Evolutionary conservation across 2,888 invertebrate genomes (phyloP).

Genomic region (Ectemnius continuus): DNA sequence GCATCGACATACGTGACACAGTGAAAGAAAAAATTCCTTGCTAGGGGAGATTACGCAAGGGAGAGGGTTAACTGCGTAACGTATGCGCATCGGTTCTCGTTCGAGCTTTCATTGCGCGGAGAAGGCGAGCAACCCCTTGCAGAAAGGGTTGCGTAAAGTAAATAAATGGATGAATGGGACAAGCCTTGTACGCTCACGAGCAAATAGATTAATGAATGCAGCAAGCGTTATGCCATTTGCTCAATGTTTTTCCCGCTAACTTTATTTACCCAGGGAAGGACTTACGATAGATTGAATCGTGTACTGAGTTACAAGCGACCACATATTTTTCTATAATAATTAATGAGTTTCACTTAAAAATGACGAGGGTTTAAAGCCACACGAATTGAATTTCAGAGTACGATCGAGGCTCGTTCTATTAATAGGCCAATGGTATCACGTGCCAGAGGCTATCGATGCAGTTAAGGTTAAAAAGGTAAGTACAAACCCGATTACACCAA

Average conservation of each 20-base stretch:
- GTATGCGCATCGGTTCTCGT: constrained; percentile 48
- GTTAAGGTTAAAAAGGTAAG: constrained; percentile 39
- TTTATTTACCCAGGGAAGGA: too few species aligned
- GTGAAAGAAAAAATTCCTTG: constrained; percentile 49
- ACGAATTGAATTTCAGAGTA: too few species aligned
- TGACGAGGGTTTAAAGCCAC: too few species aligned
- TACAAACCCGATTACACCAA: constrained; percentile 26
- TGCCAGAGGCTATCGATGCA: too few species aligned
- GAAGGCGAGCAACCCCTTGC: constrained; percentile 14
- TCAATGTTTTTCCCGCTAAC: background rate
- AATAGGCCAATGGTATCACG: too few species aligned
- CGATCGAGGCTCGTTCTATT: constrained; percentile 8
- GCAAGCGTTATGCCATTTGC: constrained; percentile 19
- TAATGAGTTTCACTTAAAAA: too few species aligned
- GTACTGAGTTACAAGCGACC: too few species aligned
- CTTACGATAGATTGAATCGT: too few species aligned
- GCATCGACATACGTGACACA: background rate
- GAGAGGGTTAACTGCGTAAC: constrained; percentile 62
- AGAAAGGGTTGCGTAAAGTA: constrained; percentile 31
- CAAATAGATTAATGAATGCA: constrained; percentile 33
- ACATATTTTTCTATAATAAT: too few species aligned
- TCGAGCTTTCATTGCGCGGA: constrained; percentile 40
- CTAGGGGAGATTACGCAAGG: constrained; percentile 54
- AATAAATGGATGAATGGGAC: constrained; percentile 21
- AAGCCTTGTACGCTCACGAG: constrained; percentile 17